Base-by-base conservation (phyloP, 2,888 invertebrate species). In the Cheilosia vulpina region DNA sequence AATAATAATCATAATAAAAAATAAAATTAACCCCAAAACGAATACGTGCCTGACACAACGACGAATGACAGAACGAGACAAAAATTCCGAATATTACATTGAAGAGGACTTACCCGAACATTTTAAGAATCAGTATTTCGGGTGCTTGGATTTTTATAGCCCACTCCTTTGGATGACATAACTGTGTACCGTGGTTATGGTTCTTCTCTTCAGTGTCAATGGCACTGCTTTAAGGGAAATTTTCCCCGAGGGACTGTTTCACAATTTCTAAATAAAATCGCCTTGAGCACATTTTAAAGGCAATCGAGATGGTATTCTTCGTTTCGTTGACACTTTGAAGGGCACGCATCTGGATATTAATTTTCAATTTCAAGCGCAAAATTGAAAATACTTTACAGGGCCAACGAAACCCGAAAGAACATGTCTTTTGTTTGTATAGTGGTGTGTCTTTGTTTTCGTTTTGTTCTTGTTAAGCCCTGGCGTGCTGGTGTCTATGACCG, bases 321-420 rank as follows among this genome's bases (percentile, higher is more conserved):
- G 11, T 45, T 63, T 58, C 19, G 38, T 21, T 71, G 47, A 53
- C 52, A 45, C 60, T 65, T 77, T 34, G 41, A 77, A 50, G 55
- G 75, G 80, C 60, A 80, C 27, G 6, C 43, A 62, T 62, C 58
- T 27, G 55, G 13, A 78, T 66, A 78, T 68, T 82, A 72, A 82
- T 82, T 82, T 82, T 72, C 78, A 82, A 82, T 82, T 72, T 82
- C 7, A 45, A 71, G 45, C 60, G 60, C 27, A 43, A 82, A 77
- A 81, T 81, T 65, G 71, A 77, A 82, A 77, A 77, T 58, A 52
- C 45, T 53, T 31, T 47, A 31, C 17, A 50, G 52, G 24, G 58
- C 52, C 52, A 77, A 45, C 38, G n/a, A 21, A 53, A 2, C 21
- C 21, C 21, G 2, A 38, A 3, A 41, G 52, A 27, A 27, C 27